Evolutionary conservation across 2,797 vertebrate genomes (phyloP).

Genomic region (Acanthiza pusilla): DNA sequence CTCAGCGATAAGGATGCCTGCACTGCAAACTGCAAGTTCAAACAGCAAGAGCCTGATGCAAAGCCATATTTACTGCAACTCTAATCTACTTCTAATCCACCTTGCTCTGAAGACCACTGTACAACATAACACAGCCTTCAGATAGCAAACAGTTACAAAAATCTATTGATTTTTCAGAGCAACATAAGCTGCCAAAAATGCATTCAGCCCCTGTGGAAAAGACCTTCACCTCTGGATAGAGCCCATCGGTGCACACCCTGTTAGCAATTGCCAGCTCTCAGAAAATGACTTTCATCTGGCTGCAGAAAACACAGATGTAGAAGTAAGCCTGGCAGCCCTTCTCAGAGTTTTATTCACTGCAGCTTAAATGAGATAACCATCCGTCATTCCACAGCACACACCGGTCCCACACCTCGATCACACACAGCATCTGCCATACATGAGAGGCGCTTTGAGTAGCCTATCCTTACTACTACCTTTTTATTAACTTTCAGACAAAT

Average conservation of each 20-base stretch:
- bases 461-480: not conserved
- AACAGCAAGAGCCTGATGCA: constrained; percentile 4
- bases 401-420: not conserved
- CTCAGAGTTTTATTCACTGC: not conserved
- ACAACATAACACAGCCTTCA: not conserved
- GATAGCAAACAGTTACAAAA: constrained; percentile 35
- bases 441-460: not conserved
- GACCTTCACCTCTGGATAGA: constrained; percentile 49
- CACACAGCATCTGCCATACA: not conserved
- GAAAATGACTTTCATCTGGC: constrained; percentile 57
- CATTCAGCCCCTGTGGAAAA: constrained; percentile 12
- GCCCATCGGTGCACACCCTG: not conserved
- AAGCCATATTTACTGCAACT: constrained; percentile 1
- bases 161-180: not conserved
- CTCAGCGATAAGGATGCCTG: not conserved
- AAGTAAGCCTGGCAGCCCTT: constrained; percentile 10
- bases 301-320: not conserved
- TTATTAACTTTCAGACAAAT: not conserved
- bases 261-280: constrained; percentile 34
- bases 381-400: not conserved
- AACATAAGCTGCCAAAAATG: constrained; percentile 24
- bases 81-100: constrained; percentile 37
- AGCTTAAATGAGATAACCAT: constrained; percentile 10
- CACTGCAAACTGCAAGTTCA: not conserved
- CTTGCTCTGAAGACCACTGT: not conserved